phyloP scores from a whole-genome alignment of 2,888 invertebrate genomes.

The Opisthograptis luteolata region DNA sequence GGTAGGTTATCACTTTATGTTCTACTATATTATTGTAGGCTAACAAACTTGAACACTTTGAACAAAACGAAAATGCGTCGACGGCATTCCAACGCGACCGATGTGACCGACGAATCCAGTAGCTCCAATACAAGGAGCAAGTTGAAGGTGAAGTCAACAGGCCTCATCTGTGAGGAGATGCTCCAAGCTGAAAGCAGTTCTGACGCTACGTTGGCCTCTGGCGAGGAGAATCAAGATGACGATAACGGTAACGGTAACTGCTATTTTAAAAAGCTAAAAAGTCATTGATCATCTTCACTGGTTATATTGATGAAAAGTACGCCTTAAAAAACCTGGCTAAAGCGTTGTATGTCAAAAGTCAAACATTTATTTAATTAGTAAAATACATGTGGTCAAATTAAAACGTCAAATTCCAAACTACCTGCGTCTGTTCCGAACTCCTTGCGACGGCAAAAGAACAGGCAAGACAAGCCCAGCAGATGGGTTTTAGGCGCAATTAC shows the following conservation, averaged over 20 bases:
- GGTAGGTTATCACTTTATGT: conserved; percentile 4
- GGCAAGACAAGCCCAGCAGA: too few species aligned
- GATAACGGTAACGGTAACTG: conserved; percentile 52
- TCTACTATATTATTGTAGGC: conserved; percentile 47
- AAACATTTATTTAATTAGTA: too few species aligned
- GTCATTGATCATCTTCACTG: background rate
- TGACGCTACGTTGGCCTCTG: conserved; percentile 57
- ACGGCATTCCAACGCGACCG: conserved; percentile 48
- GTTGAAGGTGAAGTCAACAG: conserved; percentile 45
- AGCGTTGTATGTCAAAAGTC: too few species aligned
- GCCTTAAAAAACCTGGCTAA: too few species aligned
- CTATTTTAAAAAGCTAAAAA: background rate
- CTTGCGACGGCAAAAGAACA: too few species aligned
- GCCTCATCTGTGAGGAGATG: conserved; percentile 52
- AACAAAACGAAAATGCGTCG: conserved; percentile 55
- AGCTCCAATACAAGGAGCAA: conserved; percentile 35
- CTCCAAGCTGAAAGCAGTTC: conserved; percentile 66
- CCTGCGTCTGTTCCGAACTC: too few species aligned
- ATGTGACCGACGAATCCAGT: conserved; percentile 37
- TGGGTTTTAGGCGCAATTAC: too few species aligned
- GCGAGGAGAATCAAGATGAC: conserved; percentile 53
- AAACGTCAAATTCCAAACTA: too few species aligned
- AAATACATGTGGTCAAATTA: too few species aligned
- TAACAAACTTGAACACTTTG: conserved; percentile 63
- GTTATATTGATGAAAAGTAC: too few species aligned